A percentile compares a stretch with the other conserved stretches of the same genome.
Conservation (phyloP, 2,113 vertebrate species). For the Clarias macrocephalus region DNA sequence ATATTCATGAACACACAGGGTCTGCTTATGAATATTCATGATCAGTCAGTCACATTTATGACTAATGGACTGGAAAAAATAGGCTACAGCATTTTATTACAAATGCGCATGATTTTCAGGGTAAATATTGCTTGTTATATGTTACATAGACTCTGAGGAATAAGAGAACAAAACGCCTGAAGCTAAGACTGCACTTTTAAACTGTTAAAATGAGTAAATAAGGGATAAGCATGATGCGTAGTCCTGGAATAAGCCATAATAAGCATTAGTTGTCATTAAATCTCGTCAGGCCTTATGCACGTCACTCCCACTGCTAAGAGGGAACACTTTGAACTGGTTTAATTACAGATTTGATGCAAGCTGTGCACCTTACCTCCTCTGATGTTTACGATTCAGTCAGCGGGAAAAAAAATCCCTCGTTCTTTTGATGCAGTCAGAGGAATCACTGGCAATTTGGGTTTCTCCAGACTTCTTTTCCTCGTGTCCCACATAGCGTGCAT, state of each 20-base stretch:
- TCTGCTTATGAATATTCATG: conserved; percentile 32
- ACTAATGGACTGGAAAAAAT: conserved; percentile 13
- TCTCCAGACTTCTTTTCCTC: conserved; percentile 22
- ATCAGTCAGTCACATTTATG: conserved; percentile 15
- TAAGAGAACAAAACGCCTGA: not conserved
- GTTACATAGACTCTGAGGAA: not conserved
- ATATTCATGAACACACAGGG: conserved; percentile 13
- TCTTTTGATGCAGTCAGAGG: conserved; percentile 43
- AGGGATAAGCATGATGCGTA: not conserved
- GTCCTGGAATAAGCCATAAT: not conserved
- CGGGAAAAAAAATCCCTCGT: not conserved
- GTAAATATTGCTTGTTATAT: conserved; percentile 5
- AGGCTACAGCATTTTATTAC: not conserved
- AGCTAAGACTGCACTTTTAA: not conserved
- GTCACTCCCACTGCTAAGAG: conserved; percentile 9
- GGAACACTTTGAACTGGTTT: conserved; percentile 46
- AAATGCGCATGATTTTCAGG: not conserved
- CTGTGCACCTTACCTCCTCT: conserved; percentile 37
- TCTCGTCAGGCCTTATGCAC: conserved; percentile 38
- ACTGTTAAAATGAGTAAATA: not conserved
- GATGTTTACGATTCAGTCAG: conserved; percentile 37
- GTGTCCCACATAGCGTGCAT: not conserved
- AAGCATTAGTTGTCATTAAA: conserved; percentile 28
- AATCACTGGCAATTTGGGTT: conserved; percentile 33
- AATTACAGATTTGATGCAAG: conserved; percentile 40